These are phyloP conservation scores for Typhlomys cinereus DNA, from an alignment of 2,113 vertebrate species.

Conservation along the genomic window DNA sequence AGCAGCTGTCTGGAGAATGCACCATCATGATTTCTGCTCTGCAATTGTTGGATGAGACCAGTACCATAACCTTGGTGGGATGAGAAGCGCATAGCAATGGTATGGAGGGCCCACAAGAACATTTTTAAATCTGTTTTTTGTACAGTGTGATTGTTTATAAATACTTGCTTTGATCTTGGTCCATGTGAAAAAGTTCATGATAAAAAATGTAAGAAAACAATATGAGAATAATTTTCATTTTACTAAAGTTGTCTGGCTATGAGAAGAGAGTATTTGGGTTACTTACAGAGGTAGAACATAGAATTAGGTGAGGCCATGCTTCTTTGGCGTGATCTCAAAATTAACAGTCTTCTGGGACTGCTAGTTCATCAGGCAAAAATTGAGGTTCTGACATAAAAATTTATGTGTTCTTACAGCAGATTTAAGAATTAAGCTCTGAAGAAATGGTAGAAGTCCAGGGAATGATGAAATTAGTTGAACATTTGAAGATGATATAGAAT, in stretches of 20 bases:
- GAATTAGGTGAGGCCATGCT: constrained; percentile 96
- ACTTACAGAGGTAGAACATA: constrained; percentile 95
- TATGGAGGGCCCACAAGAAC: too few species aligned
- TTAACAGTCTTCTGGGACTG: constrained; percentile 93
- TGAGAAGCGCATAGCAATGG: too few species aligned
- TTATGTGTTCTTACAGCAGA: constrained; percentile 96
- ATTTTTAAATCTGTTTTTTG: too few species aligned
- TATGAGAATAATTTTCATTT: constrained; percentile 98
- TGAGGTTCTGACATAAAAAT: constrained; percentile 97
- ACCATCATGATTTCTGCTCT: too few species aligned
- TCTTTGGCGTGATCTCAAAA: constrained; percentile 96
- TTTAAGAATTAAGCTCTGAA: constrained; percentile 97
- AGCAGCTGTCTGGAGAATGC: too few species aligned
- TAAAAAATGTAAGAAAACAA: neutral
- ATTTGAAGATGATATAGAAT: constrained; percentile 96
- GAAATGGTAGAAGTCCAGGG: constrained; percentile 98
- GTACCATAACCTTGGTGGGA: too few species aligned
- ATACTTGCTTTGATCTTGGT: neutral
- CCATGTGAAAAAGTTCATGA: neutral
- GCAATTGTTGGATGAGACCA: too few species aligned
- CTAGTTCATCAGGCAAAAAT: constrained; percentile 93
- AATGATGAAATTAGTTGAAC: constrained; percentile 99
- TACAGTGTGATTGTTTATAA: neutral
- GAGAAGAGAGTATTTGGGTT: constrained; percentile 96
- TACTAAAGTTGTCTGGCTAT: constrained; percentile 98